Conservation (phyloP, 2,797 vertebrate genomes). For the Poecile montanus region DNA sequence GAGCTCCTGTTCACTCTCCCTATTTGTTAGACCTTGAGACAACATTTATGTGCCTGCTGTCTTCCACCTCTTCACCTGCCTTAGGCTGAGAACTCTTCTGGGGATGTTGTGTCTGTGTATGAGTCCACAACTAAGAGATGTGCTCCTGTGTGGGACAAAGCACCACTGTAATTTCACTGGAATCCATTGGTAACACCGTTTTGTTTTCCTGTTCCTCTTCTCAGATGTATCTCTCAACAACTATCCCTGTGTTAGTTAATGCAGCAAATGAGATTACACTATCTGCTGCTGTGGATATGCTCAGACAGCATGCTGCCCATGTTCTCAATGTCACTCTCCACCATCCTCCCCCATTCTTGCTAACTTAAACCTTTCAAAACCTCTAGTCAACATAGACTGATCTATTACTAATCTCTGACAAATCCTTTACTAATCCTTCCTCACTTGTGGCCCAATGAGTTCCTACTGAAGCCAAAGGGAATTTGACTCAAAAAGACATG, state of each 20-base stretch:
- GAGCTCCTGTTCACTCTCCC: background rate
- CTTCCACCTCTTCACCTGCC: background rate
- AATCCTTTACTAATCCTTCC: slow-evolving; percentile 57
- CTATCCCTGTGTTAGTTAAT: background rate
- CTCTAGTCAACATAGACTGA: background rate
- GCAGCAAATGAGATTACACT: slow-evolving; percentile 41
- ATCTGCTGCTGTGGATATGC: background rate
- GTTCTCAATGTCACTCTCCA: background rate
- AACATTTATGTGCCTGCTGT: background rate
- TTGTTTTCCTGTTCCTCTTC: background rate
- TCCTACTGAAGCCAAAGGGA: background rate
- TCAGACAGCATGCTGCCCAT: background rate
- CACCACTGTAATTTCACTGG: background rate
- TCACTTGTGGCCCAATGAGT: background rate
- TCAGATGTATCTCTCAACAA: background rate
- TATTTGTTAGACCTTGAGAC: background rate
- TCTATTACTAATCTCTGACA: slow-evolving; percentile 52
- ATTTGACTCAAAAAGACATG: background rate
- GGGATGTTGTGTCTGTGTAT: background rate
- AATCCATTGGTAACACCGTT: background rate
- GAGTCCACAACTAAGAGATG: background rate
- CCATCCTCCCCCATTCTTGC: background rate
- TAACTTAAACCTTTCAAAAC: slow-evolving; percentile 48
- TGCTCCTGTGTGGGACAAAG: background rate
- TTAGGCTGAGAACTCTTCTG: background rate